phyloP scores from a whole-genome alignment of 23 tunicate genomes.

The Halocynthia roretzi region DNA sequence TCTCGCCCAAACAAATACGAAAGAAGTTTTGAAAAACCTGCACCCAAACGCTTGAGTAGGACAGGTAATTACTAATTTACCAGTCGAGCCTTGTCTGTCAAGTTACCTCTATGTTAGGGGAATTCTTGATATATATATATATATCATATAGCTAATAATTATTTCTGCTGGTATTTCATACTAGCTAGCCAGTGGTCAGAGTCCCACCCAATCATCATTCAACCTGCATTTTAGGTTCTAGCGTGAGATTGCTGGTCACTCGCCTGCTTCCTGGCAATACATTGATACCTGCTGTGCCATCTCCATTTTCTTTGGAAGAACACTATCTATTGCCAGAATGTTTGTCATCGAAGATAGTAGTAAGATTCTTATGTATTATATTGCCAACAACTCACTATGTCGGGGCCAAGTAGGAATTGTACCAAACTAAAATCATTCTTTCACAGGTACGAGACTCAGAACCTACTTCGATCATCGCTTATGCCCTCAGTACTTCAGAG shows the following conservation, averaged over 20 bases:
- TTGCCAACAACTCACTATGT: no score
- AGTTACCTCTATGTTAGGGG: background rate
- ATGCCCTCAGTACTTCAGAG: constrained; percentile 31
- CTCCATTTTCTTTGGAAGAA: constrained; percentile 73
- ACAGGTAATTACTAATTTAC: background rate
- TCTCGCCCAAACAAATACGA: background rate
- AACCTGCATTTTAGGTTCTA: constrained; percentile 1
- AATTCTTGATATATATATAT: background rate
- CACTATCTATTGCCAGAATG: constrained; percentile 60
- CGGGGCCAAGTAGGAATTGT: no score
- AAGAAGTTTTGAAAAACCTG: background rate
- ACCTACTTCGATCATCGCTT: constrained; percentile 89
- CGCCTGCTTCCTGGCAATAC: constrained; percentile 19
- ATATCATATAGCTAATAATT: background rate
- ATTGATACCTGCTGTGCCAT: constrained; percentile 8
- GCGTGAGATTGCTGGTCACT: constrained; percentile 17
- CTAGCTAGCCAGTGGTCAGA: no score
- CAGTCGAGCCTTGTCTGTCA: background rate
- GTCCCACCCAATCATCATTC: background rate
- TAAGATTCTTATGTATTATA: constrained; percentile 8
- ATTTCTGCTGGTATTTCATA: no score
- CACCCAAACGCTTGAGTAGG: background rate
- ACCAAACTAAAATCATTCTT: background rate
- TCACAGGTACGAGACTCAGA: constrained; percentile 70
- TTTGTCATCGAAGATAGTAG: constrained; percentile 29